phyloP scores from a whole-genome alignment of 2,113 vertebrate species.

The Sturnira hondurensis region DNA sequence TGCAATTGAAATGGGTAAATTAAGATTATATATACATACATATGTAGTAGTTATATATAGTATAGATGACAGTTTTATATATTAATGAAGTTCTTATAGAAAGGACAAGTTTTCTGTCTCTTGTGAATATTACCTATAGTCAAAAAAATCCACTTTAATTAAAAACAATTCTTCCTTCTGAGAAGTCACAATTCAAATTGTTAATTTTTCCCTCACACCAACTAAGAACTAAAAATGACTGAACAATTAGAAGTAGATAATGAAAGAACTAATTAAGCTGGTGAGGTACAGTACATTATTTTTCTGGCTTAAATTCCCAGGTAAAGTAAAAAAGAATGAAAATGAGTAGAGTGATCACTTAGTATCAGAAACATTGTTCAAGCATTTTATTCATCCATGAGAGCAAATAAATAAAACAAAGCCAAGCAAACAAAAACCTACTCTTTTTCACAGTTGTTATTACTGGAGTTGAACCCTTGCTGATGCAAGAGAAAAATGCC shows the following conservation, averaged over 20 bases:
- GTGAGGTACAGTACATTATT: background rate
- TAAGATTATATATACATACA: background rate
- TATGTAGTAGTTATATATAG: background rate
- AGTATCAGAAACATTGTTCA: background rate
- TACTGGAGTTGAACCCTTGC: background rate
- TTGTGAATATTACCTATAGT: background rate
- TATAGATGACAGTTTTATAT: background rate
- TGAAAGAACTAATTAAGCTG: background rate
- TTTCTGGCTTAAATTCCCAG: background rate
- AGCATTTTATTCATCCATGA: background rate
- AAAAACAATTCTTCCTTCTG: background rate
- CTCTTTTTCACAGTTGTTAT: background rate
- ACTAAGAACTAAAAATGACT: conserved; percentile 12
- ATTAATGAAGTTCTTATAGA: background rate
- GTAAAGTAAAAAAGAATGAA: background rate
- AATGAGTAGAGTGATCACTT: background rate
- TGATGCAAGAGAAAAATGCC: background rate
- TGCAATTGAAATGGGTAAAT: background rate
- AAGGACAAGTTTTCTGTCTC: background rate
- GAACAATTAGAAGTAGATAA: background rate
- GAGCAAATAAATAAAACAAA: background rate
- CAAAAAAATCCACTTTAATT: background rate
- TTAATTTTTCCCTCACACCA: background rate
- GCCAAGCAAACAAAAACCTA: background rate
- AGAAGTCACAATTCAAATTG: background rate